Conservation (phyloP, 1,140 invertebrate species). For the Aradophagus sp. region DNA sequence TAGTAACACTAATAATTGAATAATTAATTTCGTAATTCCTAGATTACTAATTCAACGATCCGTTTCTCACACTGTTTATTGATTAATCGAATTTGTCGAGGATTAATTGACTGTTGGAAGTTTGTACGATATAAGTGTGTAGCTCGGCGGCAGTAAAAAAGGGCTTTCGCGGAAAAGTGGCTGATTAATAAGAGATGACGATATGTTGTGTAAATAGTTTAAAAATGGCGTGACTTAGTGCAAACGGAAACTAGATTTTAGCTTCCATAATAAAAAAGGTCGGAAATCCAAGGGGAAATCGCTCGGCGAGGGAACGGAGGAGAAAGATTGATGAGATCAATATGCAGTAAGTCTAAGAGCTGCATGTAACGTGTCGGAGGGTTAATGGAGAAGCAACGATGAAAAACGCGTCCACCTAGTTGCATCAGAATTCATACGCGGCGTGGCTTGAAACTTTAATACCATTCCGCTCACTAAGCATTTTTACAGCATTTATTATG, state of each 20-base stretch:
- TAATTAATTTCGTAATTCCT: too few species aligned
- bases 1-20: too few species aligned
- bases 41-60: too few species aligned
- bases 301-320: constrained; percentile 43
- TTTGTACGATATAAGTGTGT: too few species aligned
- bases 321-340: constrained; percentile 72
- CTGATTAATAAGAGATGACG: too few species aligned
- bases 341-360: constrained; percentile 73
- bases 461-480: constrained; percentile 49
- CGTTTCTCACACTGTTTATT: too few species aligned
- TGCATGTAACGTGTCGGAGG: constrained; percentile 64
- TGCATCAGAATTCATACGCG: constrained; percentile 57
- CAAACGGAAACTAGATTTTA: constrained; percentile 51
- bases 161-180: too few species aligned
- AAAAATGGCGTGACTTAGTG: constrained; percentile 37
- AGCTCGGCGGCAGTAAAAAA: too few species aligned
- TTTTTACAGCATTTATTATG: constrained; percentile 53
- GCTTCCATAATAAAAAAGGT: constrained; percentile 53
- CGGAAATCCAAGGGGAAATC: constrained; percentile 54
- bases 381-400: constrained; percentile 69
- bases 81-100: too few species aligned
- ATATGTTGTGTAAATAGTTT: too few species aligned
- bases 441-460: constrained; percentile 53
- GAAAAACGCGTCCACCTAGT: constrained; percentile 62
- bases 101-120: too few species aligned